Conservation (phyloP, 1,140 invertebrate species). For the Calliopsis andreniformis region DNA sequence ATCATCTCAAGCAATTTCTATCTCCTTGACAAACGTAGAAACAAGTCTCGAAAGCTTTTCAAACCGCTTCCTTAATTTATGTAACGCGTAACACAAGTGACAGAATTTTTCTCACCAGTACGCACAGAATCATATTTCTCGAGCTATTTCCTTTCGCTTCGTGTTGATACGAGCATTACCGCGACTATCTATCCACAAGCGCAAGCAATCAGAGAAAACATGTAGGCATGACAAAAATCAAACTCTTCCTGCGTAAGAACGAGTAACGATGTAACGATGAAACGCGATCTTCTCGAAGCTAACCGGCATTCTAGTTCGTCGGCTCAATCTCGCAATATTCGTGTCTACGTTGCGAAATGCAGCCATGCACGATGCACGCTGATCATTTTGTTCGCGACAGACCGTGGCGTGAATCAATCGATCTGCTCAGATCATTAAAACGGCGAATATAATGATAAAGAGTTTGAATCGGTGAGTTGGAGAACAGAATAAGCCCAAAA, state of each 20-base stretch:
- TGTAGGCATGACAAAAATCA: constrained; percentile 19
- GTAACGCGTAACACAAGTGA: constrained; percentile 10
- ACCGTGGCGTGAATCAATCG: not conserved
- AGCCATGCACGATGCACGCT: not conserved
- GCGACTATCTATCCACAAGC: not conserved
- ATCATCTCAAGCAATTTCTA: too few relatives aligned
- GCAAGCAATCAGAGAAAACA: not conserved
- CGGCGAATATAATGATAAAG: not conserved
- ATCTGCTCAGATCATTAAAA: not conserved
- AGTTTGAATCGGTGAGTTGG: too few relatives aligned
- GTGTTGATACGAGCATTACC: not conserved
- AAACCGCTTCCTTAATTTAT: not conserved
- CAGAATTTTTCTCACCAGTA: not conserved
- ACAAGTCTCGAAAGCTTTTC: not conserved
- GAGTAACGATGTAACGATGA: not conserved
- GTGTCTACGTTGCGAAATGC: not conserved
- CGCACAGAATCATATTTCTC: constrained; percentile 34
- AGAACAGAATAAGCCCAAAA: too few relatives aligned
- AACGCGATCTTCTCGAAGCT: constrained; percentile 21
- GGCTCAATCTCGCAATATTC: constrained; percentile 14
- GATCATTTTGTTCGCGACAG: constrained; percentile 9
- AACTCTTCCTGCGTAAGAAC: constrained; percentile 15
- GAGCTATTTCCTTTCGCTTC: constrained; percentile 34
- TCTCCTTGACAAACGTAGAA: not conserved
- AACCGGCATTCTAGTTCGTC: constrained; percentile 5